Conservation (phyloP, 2,113 vertebrate species). For the Eulacestoma nigropectus region DNA sequence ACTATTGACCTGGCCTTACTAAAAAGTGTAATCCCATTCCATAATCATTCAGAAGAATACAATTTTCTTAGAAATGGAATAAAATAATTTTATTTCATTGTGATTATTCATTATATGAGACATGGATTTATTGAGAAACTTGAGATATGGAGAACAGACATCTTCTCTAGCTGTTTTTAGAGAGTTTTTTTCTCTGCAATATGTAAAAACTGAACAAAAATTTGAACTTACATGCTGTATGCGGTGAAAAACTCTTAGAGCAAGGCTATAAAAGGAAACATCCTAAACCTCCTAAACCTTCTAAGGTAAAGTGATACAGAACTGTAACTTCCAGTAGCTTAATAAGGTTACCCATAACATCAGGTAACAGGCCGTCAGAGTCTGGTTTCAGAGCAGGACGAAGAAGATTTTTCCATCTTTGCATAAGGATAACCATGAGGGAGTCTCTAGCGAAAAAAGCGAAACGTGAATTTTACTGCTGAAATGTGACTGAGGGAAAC, state of each 20-base stretch:
- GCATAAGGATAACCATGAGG: neutral
- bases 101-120: neutral
- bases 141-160: neutral
- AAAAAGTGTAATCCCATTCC: neutral
- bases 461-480: neutral
- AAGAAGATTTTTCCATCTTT: neutral
- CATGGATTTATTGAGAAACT: neutral
- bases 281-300: neutral
- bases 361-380: neutral
- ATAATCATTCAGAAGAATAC: neutral
- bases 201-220: neutral
- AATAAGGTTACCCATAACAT: neutral
- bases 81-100: neutral
- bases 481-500: neutral
- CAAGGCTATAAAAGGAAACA: neutral
- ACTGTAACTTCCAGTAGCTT: neutral
- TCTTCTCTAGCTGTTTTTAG: neutral
- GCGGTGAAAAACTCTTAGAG: neutral
- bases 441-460: neutral
- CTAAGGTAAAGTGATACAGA: neutral
- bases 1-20: neutral
- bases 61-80: neutral
- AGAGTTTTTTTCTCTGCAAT: rapidly evolving
- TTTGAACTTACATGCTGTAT: neutral
- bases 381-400: neutral